Base-by-base conservation (phyloP, 2,888 invertebrate species). In the Catocala fraxini region DNA sequence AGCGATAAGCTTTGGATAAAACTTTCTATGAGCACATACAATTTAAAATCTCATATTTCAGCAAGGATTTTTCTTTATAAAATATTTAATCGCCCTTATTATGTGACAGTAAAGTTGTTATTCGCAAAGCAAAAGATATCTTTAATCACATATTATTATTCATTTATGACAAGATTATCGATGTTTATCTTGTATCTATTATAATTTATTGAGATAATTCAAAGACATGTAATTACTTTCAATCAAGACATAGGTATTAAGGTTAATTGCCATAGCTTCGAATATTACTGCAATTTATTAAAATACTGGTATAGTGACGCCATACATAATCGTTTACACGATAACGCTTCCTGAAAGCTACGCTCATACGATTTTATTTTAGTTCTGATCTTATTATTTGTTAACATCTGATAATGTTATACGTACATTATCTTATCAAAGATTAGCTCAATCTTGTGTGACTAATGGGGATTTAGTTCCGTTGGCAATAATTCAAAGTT, bases 1-100 rank as follows among this genome's bases (percentile, higher is more conserved):
- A 11, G 25, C 74, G 86, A 84, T 85, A 86, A 85, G 79, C 58
- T 77, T 69, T 25, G 41, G 0, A 13, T 12, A 77, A 84, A 81
- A 73, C 58, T 46, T 42, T 13, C 45, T 51, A 72, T 39, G 4
- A 5, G 12, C 33, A 6, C 1, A 48, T 63, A 58, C 62, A 61
- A 10, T 48, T 46, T 11, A 45, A 43, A 61, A 49, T 12, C 12
- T 11, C 15, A 35, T 10, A 7, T 42, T 6, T 10, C 13, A 11
- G 12, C 7, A 42, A 48, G 0, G 25, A 56, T n/a, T 48, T 56
- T 48, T 0, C 10, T 15, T 42, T 13, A 15, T 7, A 39, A 35
- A 47, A 15, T 42, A 15, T 5, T 7, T 15, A 39, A 39, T 68
- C 10, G 41, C 41, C 57, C 60, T 71, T 68, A 70, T 53, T 15